phyloP scores from a whole-genome alignment of 2,113 vertebrate genomes.

The Hemichromis elongatus region DNA sequence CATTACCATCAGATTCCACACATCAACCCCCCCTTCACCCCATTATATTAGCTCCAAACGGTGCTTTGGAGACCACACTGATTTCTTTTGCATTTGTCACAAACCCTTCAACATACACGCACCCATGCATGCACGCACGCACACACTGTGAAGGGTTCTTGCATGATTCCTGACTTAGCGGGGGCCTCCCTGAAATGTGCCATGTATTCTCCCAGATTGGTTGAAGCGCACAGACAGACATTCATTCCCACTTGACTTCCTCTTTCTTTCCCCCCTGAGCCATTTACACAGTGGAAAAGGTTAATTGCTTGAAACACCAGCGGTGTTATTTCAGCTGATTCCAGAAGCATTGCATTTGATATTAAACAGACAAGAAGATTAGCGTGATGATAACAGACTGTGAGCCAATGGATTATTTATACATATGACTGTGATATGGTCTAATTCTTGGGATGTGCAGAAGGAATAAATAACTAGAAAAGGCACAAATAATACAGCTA shows the following conservation, averaged over 20 bases:
- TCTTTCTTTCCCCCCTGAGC: neutral
- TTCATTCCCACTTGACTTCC: constrained; percentile 43
- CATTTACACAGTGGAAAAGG: constrained; percentile 63
- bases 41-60: constrained; percentile 18
- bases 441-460: neutral
- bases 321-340: constrained; percentile 65
- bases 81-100: constrained; percentile 43
- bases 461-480: neutral
- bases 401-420: constrained; percentile 31
- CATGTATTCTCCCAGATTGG: constrained; percentile 32
- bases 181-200: constrained; percentile 47
- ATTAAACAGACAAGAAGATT: constrained; percentile 57
- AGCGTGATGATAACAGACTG: constrained; percentile 35
- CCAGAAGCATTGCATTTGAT: constrained; percentile 56
- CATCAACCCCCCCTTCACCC: constrained; percentile 5
- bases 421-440: neutral
- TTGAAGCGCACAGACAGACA: constrained; percentile 21
- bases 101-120: constrained; percentile 1
- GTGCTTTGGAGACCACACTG: constrained; percentile 29
- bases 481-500: neutral
- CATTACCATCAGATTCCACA: constrained; percentile 14
- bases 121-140: neutral
- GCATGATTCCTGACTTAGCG: neutral
- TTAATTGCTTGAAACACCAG: constrained; percentile 68
- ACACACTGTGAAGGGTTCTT: neutral